phyloP scores from a whole-genome alignment of 2,113 vertebrate genomes.

The Eubucco bourcierii region DNA sequence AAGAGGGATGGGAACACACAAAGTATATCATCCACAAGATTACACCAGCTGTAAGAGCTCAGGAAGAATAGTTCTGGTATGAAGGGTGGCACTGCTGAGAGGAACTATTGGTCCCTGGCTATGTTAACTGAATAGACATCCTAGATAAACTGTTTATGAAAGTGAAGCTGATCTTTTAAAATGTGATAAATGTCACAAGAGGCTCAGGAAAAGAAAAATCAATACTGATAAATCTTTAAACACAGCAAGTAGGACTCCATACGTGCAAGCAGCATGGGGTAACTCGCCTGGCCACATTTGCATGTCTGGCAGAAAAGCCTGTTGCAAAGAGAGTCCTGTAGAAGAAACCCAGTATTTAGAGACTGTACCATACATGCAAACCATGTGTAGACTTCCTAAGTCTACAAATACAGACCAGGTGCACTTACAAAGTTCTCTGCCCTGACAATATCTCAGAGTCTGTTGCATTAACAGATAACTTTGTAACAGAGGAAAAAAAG shows the following conservation, averaged over 20 bases:
- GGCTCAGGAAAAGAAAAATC: background rate
- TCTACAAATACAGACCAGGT: background rate
- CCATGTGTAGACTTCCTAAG: background rate
- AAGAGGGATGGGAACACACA: background rate
- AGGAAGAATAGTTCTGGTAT: background rate
- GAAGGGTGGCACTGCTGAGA: background rate
- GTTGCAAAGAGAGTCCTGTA: background rate
- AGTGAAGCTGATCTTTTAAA: background rate
- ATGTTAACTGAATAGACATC: background rate
- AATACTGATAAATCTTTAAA: background rate
- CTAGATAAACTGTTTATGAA: background rate
- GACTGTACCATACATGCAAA: background rate
- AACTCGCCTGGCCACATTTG: background rate
- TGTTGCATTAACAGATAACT: background rate
- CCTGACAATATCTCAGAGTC: background rate
- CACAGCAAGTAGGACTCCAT: accelerated
- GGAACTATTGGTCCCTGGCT: background rate
- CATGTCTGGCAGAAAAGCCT: background rate
- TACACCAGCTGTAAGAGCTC: background rate
- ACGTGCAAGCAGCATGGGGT: background rate
- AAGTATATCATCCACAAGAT: background rate
- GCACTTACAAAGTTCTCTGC: background rate
- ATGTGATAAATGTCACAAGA: background rate
- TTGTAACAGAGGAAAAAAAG: background rate
- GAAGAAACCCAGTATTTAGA: background rate